phyloP scores from a whole-genome alignment of 2,113 vertebrate genomes.

The Ophthalmolycus amberensis region DNA sequence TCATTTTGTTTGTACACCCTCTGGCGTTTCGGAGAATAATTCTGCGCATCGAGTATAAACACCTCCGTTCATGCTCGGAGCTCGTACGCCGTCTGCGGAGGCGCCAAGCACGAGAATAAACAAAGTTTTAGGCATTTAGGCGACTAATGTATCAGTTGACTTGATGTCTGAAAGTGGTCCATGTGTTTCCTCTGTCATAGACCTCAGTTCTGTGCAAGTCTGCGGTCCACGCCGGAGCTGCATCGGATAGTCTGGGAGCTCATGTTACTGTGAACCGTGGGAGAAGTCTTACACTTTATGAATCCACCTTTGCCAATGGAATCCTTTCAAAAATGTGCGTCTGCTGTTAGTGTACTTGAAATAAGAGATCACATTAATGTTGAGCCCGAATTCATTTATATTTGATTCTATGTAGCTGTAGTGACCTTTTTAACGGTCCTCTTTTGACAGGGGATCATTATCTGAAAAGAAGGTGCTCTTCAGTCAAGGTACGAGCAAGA shows the following conservation, averaged over 20 bases:
- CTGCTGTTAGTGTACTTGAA: not conserved
- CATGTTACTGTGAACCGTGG: constrained; percentile 79
- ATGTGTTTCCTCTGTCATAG: constrained; percentile 66
- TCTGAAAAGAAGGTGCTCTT: constrained; percentile 90
- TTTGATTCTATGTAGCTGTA: not conserved
- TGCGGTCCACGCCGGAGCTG: constrained; percentile 86
- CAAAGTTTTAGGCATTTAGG: not conserved
- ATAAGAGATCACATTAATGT: not conserved
- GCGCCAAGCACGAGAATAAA: not conserved
- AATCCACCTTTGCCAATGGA: constrained; percentile 87
- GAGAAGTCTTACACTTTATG: constrained; percentile 87
- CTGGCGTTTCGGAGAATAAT: not conserved
- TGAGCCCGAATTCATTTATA: not conserved
- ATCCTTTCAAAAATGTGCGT: constrained; percentile 87
- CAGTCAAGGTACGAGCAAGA: constrained; percentile 80
- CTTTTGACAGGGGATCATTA: constrained; percentile 85
- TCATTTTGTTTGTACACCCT: not conserved
- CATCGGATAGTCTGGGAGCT: constrained; percentile 84
- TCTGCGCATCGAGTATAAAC: not conserved
- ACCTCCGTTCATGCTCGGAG: not conserved
- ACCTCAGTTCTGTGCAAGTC: constrained; percentile 91
- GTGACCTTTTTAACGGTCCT: constrained; percentile 23
- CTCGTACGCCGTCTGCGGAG: too few species aligned
- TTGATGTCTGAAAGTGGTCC: not conserved
- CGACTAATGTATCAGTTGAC: not conserved